Evolutionary conservation across 2,797 vertebrate genomes (phyloP), one percentile per base, ranked within the genome.

Genomic region (Tarsius wallacei): DNA sequence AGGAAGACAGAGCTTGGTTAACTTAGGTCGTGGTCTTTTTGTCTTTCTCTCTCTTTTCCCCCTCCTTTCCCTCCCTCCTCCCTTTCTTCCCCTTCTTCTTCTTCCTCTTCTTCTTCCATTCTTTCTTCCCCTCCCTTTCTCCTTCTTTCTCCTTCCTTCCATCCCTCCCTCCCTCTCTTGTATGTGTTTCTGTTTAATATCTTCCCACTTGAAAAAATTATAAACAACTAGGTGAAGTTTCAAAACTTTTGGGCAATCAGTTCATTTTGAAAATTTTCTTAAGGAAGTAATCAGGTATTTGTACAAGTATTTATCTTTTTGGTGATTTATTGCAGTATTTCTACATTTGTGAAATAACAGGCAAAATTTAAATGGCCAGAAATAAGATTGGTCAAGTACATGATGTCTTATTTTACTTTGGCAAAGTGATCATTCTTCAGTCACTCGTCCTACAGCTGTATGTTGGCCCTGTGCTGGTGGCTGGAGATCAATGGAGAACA

Each of bases 201-300:
- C 47, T 81, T 90, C 13, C 31, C 26, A 70, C n/a, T 86, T 91
- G 19, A 83, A 90, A 77, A 90, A 47, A 87, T 47, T 91, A 13
- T 82, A 2, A 84, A 90, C 76, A 63, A 61, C 26, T 24, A 76
- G 26, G 7, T 51, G 1, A 12, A 36, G 22, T 28, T 49, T 91
- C 55, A 71, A 61, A 77, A 63, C 7, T 11, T 53, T 80, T 21
- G 19, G 3, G 22, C 21, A 15, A 15, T 22, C 57, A 28, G 22
- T 78, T 83, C 51, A 53, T 83, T 88, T 78, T 36, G 28, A 15
- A 49, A 53, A 36, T 66, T 57, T 59, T 10, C 22, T 85, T 19
- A 24, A 71, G 78, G 78, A 88, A 59, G 80, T 71, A 28, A 87
- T 57, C 5, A 51, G 82, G 9, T 74, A 74, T 19, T 88, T 86